Base-by-base conservation (phyloP, 1,140 invertebrate genomes). In the Zelostemma sp. region DNA sequence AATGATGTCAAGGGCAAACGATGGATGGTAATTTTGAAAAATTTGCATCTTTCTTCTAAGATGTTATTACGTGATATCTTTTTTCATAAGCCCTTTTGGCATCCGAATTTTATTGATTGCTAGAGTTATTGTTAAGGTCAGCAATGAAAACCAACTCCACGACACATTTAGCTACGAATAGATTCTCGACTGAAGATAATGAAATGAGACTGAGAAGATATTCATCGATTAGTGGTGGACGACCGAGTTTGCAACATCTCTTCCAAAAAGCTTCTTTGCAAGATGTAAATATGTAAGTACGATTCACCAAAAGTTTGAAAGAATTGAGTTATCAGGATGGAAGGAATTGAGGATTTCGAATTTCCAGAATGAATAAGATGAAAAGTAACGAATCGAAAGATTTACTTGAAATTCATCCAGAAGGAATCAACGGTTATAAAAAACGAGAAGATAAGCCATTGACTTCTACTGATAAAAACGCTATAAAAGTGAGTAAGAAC, bases 11-110 rank as follows among this genome's bases (percentile, higher is more conserved):
- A 77, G 85, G 47, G 87, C 88, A 3, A 91, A 91, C 67, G 90
- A 91, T 68, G 90, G 90, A 6, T 91, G 89, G 84, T 91, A 86
- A 11, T n/a, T n/a, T n/a, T n/a, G n/a, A n/a, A n/a, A n/a, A n/a
- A n/a, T n/a, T n/a, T n/a, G n/a, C n/a, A n/a, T 14, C 21, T 25
- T 25, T 8, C 3, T 25, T 25, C 3, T 8, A 25, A 4, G 21
- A 25, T 3, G 21, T 25, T 4, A 25, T 25, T 46, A 1, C 12
- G 35, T 18, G n/a, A n/a, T n/a, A n/a, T n/a, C n/a, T n/a, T n/a
- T n/a, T n/a, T n/a, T n/a, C n/a, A n/a, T n/a, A n/a, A n/a, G n/a
- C n/a, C n/a, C n/a, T n/a, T n/a, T n/a, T n/a, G n/a, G n/a, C n/a
- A n/a, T n/a, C n/a, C n/a, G n/a, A n/a, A n/a, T n/a, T n/a, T n/a